phyloP scores from a whole-genome alignment of 2,113 vertebrate species.

The Chaetodon trifascialis region DNA sequence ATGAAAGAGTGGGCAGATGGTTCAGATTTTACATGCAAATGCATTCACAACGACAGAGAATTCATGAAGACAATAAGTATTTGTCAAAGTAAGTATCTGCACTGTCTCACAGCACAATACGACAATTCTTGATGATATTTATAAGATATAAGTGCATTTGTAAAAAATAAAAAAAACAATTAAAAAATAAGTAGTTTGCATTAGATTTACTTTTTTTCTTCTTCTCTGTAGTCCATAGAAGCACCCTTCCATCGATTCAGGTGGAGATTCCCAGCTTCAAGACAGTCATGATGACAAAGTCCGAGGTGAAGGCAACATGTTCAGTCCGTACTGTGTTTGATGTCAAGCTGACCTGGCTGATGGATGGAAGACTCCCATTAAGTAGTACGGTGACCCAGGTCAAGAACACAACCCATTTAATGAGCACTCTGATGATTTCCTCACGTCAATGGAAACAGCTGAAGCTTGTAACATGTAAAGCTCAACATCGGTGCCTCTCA shows the following conservation, averaged over 20 bases:
- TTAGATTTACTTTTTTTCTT: too few species aligned
- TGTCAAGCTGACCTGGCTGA: slow-evolving; percentile 63
- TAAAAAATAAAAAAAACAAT: too few species aligned
- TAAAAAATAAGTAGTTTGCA: too few species aligned
- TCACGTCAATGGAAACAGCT: slow-evolving; percentile 40
- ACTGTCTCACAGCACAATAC: background rate
- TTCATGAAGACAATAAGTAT: too few species aligned
- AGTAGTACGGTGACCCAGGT: accelerated
- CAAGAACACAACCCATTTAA: background rate
- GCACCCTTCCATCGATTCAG: slow-evolving; percentile 23
- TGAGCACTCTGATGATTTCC: background rate
- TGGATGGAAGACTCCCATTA: accelerated
- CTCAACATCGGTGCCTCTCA: slow-evolving; percentile 69
- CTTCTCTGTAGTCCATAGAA: too few species aligned
- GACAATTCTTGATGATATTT: too few species aligned
- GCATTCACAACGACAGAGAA: too few species aligned
- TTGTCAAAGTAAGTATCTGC: too few species aligned
- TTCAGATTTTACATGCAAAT: slow-evolving; percentile 61
- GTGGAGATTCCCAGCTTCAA: slow-evolving; percentile 61
- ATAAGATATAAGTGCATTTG: too few species aligned
- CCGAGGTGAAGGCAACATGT: slow-evolving; percentile 57
- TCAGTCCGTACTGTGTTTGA: slow-evolving; percentile 41
- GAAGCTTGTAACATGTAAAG: slow-evolving; percentile 65
- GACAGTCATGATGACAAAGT: background rate
- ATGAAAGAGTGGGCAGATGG: slow-evolving; percentile 36